phyloP scores from a whole-genome alignment of 2,113 vertebrate genomes.

The Pseudorhombus dupliciocellatus region DNA sequence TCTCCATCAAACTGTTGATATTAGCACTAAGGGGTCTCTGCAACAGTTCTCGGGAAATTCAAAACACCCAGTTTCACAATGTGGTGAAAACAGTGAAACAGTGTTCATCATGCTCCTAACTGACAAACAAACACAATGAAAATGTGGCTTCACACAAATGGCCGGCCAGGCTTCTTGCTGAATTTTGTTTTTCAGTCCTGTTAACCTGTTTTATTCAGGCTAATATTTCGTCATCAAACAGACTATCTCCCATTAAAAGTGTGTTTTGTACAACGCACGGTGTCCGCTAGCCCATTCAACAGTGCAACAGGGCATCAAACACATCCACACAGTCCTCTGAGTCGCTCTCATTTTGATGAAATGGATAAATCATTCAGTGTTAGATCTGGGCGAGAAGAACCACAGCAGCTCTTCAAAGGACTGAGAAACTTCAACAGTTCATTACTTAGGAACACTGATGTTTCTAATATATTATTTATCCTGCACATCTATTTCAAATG shows the following conservation, averaged over 20 bases:
- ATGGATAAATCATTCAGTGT: conserved; percentile 38
- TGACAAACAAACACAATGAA: no score
- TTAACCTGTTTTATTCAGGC: background rate
- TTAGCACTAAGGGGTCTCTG: no score
- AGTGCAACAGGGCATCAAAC: conserved; percentile 2
- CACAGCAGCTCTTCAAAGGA: conserved; percentile 54
- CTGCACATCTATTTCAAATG: conserved; percentile 54
- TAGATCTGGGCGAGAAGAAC: conserved; percentile 25
- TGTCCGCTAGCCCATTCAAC: background rate
- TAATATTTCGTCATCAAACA: background rate
- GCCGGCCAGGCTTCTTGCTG: no score
- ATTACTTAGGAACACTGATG: conserved; percentile 60
- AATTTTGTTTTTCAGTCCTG: conserved; percentile 4
- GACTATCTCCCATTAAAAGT: background rate
- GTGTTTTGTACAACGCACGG: background rate
- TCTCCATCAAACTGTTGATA: no score
- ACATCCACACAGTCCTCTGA: conserved; percentile 1
- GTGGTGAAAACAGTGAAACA: no score
- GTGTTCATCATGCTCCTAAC: no score
- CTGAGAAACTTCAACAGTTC: conserved; percentile 51
- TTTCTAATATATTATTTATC: conserved; percentile 71
- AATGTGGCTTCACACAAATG: no score
- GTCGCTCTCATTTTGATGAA: conserved; percentile 14
- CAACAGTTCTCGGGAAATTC: no score
- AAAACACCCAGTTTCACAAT: no score